A percentile compares a stretch with the other conserved stretches of the same genome.
These are phyloP conservation scores for Brachyhypopomus occidentalis DNA, from an alignment of 2,113 vertebrate genomes.

Conservation along the genomic window DNA sequence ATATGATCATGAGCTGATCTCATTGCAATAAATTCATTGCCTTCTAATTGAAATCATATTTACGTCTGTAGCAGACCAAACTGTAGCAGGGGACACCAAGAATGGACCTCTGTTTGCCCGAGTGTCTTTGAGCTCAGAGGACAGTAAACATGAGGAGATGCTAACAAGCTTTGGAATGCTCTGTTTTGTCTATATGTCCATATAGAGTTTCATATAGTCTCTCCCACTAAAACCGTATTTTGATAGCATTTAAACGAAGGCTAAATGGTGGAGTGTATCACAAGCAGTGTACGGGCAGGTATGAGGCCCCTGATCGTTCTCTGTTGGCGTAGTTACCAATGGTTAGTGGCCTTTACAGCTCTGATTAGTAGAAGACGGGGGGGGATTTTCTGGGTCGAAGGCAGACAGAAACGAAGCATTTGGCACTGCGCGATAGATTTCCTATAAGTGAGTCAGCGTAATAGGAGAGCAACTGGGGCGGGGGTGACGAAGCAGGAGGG, in stretches of 20 bases:
- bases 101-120: not conserved
- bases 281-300: not conserved
- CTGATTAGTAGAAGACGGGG: not conserved
- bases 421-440: constrained; percentile 14
- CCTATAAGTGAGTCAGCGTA: constrained; percentile 25
- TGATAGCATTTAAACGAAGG: constrained; percentile 9
- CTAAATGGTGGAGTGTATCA: not conserved
- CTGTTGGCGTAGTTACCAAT: not conserved
- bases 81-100: too few relatives aligned
- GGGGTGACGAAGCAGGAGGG: too few relatives aligned
- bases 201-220: constrained; percentile 7
- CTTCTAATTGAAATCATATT: not conserved
- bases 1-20: not conserved
- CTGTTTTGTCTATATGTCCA: not conserved
- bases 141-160: constrained; percentile 1
- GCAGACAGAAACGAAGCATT: not conserved
- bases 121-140: not conserved
- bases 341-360: not conserved
- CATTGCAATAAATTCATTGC: not conserved
- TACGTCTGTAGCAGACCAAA: not conserved
- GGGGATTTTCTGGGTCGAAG: not conserved
- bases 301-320: not conserved
- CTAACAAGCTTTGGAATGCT: constrained; percentile 5
- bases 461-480: not conserved
- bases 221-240: not conserved